Percentiles rank a stretch among this genome's conserved stretches.
phyloP scores from a whole-genome alignment of 2,888 invertebrate species.

The Sympetrum striolatum region DNA sequence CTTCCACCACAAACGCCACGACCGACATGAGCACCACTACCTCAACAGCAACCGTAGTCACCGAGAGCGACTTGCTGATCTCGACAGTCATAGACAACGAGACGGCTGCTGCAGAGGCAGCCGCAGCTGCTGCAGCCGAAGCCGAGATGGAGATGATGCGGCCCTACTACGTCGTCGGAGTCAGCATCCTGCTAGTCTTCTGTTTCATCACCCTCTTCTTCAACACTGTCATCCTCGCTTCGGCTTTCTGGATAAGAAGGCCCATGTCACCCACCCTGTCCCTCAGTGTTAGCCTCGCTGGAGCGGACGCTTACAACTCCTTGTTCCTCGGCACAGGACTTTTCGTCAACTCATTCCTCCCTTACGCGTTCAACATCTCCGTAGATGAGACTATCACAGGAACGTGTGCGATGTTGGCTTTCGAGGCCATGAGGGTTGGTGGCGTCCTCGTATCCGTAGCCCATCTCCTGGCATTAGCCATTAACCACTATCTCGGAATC shows the following conservation, averaged over 20 bases:
- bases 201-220: constrained; percentile 64
- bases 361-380: constrained; percentile 54
- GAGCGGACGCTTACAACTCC: constrained; percentile 66
- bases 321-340: constrained; percentile 63
- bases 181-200: constrained; percentile 57
- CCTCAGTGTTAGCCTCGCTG: constrained; percentile 67
- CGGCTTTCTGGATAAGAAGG: constrained; percentile 65
- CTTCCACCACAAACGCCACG: neutral
- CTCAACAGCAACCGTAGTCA: neutral
- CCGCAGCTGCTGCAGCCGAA: neutral
- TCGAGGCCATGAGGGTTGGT: constrained; percentile 63
- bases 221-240: constrained; percentile 64
- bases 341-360: constrained; percentile 64
- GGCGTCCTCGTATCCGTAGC: constrained; percentile 69
- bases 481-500: constrained; percentile 73
- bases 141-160: neutral
- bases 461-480: constrained; percentile 68
- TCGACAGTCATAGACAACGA: neutral
- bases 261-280: constrained; percentile 67
- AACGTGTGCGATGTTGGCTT: constrained; percentile 53
- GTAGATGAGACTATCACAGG: constrained; percentile 55
- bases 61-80: neutral
- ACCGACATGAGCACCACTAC: neutral
- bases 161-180: neutral
- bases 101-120: neutral